Conservation (phyloP, 35 echinoderm and acorn worm species). For the Eucidaris tribuloides region DNA sequence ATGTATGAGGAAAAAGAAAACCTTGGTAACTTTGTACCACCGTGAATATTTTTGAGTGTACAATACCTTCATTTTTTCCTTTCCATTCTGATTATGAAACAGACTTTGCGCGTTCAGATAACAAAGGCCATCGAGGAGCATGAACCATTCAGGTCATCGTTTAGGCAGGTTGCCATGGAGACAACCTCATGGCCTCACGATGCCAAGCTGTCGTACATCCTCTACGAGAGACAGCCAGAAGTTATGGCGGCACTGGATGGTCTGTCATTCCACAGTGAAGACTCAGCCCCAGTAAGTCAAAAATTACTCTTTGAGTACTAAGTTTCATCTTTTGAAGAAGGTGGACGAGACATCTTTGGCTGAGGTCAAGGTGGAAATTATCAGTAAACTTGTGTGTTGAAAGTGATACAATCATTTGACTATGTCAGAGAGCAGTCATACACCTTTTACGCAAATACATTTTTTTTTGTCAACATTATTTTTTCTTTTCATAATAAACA, state of each 20-base stretch:
- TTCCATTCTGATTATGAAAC: no score
- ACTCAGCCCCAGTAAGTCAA: conserved; percentile 17
- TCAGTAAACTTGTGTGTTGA: neutral
- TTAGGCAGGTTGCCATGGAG: conserved; percentile 5
- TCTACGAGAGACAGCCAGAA: conserved; percentile 22
- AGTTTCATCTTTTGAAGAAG: neutral
- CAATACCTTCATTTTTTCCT: no score
- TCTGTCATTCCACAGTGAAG: neutral
- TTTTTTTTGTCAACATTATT: neutral
- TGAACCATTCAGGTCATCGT: conserved; percentile 1
- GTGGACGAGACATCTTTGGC: neutral
- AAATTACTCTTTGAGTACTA: neutral
- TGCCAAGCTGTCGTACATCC: neutral
- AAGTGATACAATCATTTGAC: neutral
- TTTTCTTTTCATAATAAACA: no score
- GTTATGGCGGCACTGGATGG: neutral
- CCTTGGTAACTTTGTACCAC: no score
- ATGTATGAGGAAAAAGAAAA: no score
- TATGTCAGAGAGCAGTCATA: neutral
- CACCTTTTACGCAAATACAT: neutral
- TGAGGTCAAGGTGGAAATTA: neutral
- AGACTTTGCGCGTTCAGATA: conserved; percentile 29
- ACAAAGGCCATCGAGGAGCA: conserved; percentile 24
- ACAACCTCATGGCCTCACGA: conserved; percentile 5
- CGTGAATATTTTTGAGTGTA: no score